Percentiles rank a stretch among this genome's conserved stretches.
These are phyloP conservation scores for Vanessa tameamea DNA, from an alignment of 1,140 invertebrate species.

Conservation along the genomic window DNA sequence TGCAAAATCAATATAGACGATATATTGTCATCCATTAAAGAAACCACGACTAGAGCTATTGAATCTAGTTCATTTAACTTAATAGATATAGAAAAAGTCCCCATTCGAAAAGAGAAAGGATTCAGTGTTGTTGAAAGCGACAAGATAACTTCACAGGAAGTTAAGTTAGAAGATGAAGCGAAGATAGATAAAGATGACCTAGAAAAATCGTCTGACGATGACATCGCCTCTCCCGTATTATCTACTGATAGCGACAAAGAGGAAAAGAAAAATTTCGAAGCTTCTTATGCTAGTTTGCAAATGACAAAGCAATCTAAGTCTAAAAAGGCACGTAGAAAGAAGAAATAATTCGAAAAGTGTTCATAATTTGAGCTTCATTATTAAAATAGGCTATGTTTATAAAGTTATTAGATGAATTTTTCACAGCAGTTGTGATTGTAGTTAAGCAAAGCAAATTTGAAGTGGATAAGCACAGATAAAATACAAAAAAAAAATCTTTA, in stretches of 20 bases:
- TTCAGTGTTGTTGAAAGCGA: constrained; percentile 71
- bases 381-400: constrained; percentile 25
- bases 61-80: constrained; percentile 69
- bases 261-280: constrained; percentile 52
- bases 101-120: constrained; percentile 62
- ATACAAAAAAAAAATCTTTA: constrained; percentile 53
- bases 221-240: constrained; percentile 64
- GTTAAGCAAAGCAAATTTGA: constrained; percentile 42
- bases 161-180: constrained; percentile 62
- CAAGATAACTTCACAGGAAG: constrained; percentile 69
- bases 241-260: constrained; percentile 76
- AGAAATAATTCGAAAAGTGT: constrained; percentile 63
- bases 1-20: constrained; percentile 75
- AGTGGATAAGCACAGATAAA: constrained; percentile 53
- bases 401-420: constrained; percentile 38
- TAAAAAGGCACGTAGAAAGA: constrained; percentile 75
- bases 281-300: constrained; percentile 50
- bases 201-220: constrained; percentile 78
- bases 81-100: constrained; percentile 70
- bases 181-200: constrained; percentile 55
- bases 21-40: constrained; percentile 72
- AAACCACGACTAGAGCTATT: constrained; percentile 56
- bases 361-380: constrained; percentile 45
- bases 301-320: constrained; percentile 67
- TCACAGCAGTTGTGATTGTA: constrained; percentile 54